Base-by-base conservation (phyloP, 2,113 vertebrate genomes). In the Solenodon paradoxus region DNA sequence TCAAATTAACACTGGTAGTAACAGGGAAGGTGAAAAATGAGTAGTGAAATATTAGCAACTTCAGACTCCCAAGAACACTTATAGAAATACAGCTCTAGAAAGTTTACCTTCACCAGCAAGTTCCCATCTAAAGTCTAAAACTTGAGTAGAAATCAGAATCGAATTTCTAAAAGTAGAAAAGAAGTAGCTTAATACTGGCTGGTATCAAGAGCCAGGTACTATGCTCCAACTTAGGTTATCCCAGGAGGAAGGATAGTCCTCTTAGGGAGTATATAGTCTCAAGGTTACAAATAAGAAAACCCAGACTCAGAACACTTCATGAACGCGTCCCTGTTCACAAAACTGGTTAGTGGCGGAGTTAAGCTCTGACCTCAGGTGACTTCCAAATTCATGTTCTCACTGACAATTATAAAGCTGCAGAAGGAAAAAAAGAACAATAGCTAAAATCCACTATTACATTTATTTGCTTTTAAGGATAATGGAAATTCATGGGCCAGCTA, bases 1-100 rank as follows among this genome's bases (percentile, higher is more conserved):
- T 82, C 28, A 94, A 87, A 71, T 91, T 49, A 94, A 90, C 28
- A 93, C 20, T 75, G 13, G 75, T 89, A 91, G 64, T 40, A 66
- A 77, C 22, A 8, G 12, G 5, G 51, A 63, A 1, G 32, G 2
- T 57, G 20, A 91, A 88, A 28, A 69, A 83, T 38, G 38, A 12
- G 19, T 17, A 88, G 38, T 53, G 68, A 94, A 81, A 85, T 92
- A 92, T 72, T n/a, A n/a, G n/a, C n/a, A n/a, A n/a, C n/a, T 87
- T 83, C 78, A 79, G 49, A 87, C 61, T 80, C 32, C 79, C 78
- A 83, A 88, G 64, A 81, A 90, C n/a, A n/a, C 19, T 47, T 26
- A 49, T 12, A 51, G 61, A 68, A 88, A 75, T 68, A 79, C 2
- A 61, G 32, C 8, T 30, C n/a, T 35, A 78, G 68, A 22, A 92